A percentile compares a stretch with the other conserved stretches of the same genome.
These are phyloP conservation scores for Connochaetes taurinus DNA, from an alignment of 2,113 vertebrate species.

Conservation along the genomic window DNA sequence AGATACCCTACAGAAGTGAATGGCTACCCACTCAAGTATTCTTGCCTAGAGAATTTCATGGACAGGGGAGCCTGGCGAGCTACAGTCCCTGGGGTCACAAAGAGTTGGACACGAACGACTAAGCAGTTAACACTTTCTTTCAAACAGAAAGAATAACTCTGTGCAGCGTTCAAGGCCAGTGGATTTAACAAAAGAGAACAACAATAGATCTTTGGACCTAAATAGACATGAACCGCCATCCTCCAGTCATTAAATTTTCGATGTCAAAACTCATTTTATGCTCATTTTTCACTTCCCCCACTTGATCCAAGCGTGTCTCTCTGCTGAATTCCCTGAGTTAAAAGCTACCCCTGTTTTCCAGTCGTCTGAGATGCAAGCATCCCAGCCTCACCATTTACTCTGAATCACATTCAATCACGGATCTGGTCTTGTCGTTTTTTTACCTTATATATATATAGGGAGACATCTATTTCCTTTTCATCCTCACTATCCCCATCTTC, in stretches of 20 bases:
- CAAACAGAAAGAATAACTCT: background rate
- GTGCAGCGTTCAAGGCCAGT: background rate
- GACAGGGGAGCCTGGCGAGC: background rate
- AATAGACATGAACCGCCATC: background rate
- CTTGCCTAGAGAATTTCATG: background rate
- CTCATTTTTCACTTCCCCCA: background rate
- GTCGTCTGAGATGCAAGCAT: background rate
- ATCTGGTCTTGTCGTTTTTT: background rate
- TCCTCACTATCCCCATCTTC: background rate
- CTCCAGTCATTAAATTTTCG: background rate
- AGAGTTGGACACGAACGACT: fast-evolving
- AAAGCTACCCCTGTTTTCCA: background rate
- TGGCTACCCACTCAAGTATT: background rate
- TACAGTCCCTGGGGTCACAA: background rate
- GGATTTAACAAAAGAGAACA: background rate
- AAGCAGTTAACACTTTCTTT: background rate
- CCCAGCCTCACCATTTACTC: background rate
- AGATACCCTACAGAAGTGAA: background rate
- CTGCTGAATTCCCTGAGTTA: background rate
- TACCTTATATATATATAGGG: background rate
- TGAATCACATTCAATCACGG: background rate
- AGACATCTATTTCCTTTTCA: background rate
- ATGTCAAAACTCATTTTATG: background rate
- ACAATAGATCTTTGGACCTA: background rate
- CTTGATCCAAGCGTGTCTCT: background rate